Conservation (phyloP, 2,113 vertebrate genomes). For the Chrysochloris asiatica region DNA sequence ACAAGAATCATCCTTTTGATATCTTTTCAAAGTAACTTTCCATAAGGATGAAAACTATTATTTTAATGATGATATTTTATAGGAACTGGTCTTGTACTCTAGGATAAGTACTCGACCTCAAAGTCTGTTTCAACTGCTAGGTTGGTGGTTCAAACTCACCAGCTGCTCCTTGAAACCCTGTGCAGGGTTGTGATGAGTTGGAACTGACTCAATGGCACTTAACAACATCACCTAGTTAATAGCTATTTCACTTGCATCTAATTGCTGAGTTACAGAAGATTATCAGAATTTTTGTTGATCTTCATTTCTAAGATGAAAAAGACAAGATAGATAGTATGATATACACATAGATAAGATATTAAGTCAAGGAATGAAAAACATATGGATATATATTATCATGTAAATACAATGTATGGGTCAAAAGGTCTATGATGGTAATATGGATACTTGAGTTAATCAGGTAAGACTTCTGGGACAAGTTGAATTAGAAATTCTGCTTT, state of each 20-base stretch:
- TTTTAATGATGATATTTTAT: slow-evolving; percentile 44
- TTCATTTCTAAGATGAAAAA: slow-evolving; percentile 53
- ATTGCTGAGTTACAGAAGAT: neutral
- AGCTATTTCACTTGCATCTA: slow-evolving; percentile 8
- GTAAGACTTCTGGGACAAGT: neutral
- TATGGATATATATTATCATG: neutral
- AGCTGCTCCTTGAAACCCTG: no score
- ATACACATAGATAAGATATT: neutral
- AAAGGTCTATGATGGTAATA: neutral
- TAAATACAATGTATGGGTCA: neutral
- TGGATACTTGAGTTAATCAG: neutral
- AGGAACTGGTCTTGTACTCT: no score
- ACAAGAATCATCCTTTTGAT: slow-evolving; percentile 22
- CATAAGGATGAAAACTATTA: neutral
- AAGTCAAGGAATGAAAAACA: neutral
- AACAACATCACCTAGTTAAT: no score
- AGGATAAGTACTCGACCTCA: no score
- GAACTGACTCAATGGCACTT: no score
- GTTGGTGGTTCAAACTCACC: no score
- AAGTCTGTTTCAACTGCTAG: no score
- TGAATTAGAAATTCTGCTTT: slow-evolving; percentile 1
- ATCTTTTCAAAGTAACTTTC: slow-evolving; percentile 39
- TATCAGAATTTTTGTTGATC: slow-evolving; percentile 11
- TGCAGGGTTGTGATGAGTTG: no score
- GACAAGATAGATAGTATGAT: neutral